phyloP scores from a whole-genome alignment of 1,140 invertebrate species.

The Zaprionus camerounensis region DNA sequence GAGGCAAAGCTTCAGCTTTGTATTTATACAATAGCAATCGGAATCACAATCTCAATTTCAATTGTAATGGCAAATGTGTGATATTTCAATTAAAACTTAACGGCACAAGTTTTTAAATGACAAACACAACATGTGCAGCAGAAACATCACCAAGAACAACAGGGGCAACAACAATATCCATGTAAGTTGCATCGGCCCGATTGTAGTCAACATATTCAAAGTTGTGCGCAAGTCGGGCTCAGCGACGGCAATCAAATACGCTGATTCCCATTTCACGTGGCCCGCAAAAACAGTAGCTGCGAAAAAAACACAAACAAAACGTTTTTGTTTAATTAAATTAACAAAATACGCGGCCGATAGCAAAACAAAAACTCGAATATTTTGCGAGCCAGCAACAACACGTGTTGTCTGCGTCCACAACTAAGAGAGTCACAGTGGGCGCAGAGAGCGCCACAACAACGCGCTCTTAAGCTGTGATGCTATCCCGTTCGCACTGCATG shows the following conservation, averaged over 20 bases:
- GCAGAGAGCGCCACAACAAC: conserved; percentile 26
- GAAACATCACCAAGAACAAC: conserved; percentile 35
- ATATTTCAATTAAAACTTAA: conserved; percentile 80
- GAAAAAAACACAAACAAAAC: conserved; percentile 76
- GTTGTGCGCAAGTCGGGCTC: conserved; percentile 54
- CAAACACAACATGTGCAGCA: conserved; percentile 51
- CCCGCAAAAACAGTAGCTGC: conserved; percentile 21
- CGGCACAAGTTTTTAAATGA: conserved; percentile 75
- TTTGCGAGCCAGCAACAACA: conserved; percentile 66
- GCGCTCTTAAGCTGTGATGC: conserved; percentile 41
- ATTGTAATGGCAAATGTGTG: conserved; percentile 62
- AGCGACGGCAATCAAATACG: conserved; percentile 49
- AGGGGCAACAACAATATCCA: neutral
- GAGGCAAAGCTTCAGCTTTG: too few relatives aligned
- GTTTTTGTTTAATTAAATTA: conserved; percentile 82
- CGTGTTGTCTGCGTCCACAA: conserved; percentile 49
- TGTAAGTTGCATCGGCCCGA: neutral
- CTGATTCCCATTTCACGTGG: conserved; percentile 71
- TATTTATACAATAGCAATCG: conserved; percentile 23
- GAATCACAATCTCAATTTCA: conserved; percentile 33
- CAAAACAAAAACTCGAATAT: conserved; percentile 69
- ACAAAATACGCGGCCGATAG: conserved; percentile 75
- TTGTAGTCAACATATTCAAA: conserved; percentile 75
- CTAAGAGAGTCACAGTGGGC: conserved; percentile 25
- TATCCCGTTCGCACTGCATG: conserved; percentile 14